Evolutionary conservation across 2,888 invertebrate species (phyloP).

Genomic region (Melinopterus prodromus): DNA sequence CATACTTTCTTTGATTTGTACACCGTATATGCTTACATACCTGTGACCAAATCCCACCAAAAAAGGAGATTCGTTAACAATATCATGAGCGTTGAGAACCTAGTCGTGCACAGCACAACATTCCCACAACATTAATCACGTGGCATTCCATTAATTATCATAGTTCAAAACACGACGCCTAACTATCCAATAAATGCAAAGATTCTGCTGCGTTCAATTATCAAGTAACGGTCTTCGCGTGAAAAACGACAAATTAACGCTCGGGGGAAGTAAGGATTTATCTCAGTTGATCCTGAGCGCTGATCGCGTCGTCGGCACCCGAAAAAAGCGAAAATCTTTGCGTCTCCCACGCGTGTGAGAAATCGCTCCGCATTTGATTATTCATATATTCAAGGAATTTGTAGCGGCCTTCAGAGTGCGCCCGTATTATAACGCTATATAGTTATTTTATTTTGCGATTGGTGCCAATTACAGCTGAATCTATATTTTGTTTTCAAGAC

Average conservation of each 20-base stretch:
- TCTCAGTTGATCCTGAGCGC: neutral
- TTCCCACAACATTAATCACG: neutral
- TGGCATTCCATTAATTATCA: neutral
- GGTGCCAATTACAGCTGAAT: neutral
- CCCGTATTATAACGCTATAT: neutral
- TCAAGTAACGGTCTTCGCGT: neutral
- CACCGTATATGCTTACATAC: too few species aligned
- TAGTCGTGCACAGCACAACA: neutral
- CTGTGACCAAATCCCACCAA: neutral
- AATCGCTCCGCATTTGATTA: neutral
- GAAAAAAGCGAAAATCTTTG: neutral
- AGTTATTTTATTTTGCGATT: neutral
- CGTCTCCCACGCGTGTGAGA: neutral
- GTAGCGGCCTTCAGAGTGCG: neutral
- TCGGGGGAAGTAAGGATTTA: neutral
- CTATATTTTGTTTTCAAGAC: neutral
- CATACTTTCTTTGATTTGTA: too few species aligned
- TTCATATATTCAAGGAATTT: neutral
- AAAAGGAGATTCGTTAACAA: neutral
- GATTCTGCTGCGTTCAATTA: conserved; percentile 4
- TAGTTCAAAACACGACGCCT: neutral
- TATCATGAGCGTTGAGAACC: neutral
- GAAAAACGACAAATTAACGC: conserved; percentile 4
- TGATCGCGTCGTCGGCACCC: neutral
- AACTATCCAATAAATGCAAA: neutral